Base-by-base conservation (phyloP, 2,888 invertebrate species). In the Limenitis camilla region DNA sequence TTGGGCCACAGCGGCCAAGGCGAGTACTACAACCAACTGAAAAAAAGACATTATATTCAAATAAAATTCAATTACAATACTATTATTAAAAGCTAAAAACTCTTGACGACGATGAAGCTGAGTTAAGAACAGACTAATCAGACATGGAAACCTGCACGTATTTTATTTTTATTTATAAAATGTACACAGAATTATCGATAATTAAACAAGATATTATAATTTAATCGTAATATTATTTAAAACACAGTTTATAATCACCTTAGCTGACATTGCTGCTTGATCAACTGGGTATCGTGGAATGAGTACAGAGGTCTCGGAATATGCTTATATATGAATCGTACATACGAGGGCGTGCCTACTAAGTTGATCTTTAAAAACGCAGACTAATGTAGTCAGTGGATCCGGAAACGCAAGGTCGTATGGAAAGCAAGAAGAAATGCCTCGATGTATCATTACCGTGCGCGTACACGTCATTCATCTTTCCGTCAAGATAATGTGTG, bases 261-360 rank as follows among this genome's bases (percentile, higher is more conserved):
- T 86, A 68, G 81, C 72, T 74, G 81, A 81, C 86, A 87, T 87
- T 79, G 77, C 75, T 65, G 76, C 67, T 72, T 59, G 66, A 72
- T 72, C 68, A 67, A 71, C 79, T 75, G 69, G 71, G 72, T 73
- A 74, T 76, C 72, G 75, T 68, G 61, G 76, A 82, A 74, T 86
- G 86, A 78, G 69, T 82, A 69, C 74, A 60, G 72, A 70, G 67
- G 67, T 59, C 63, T 62, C 60, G 53, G 40, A 59, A 61, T 61
- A 61, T 62, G 79, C 76, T 83, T 84, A 72, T 86, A 86, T 86
- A 86, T 68, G 71, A 61, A 72, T 67, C 63, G 64, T 48, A 61
- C 64, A 64, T 63, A 71, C 70, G 82, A 76, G 72, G 84, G 84
- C 84, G 85, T 77, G 81, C 74, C 62, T 63, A 64, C 69, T 68